These are phyloP conservation scores for Crossocerus cetratus DNA, from an alignment of 2,888 invertebrate species.

Conservation along the genomic window DNA sequence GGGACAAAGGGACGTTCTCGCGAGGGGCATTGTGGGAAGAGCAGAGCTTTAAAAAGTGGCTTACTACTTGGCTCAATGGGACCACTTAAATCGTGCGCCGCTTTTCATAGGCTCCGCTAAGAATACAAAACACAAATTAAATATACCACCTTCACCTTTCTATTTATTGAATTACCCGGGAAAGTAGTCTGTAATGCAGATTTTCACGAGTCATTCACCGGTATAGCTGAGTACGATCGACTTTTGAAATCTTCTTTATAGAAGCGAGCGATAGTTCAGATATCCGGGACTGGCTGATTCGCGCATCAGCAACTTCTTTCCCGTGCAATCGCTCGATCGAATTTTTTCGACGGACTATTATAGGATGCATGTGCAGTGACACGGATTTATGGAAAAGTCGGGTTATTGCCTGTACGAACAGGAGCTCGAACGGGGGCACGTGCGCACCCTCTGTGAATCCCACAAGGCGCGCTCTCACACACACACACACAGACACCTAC, in stretches of 20 bases:
- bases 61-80: background rate
- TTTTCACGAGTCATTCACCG: slow-evolving; percentile 5
- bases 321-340: slow-evolving; percentile 44
- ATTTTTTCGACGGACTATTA: slow-evolving; percentile 39
- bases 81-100: too few relatives aligned
- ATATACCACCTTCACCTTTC: too few relatives aligned
- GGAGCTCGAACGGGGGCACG: slow-evolving; percentile 10
- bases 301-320: slow-evolving; percentile 41
- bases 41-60: slow-evolving; percentile 7
- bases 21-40: slow-evolving; percentile 7
- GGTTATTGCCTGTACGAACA: slow-evolving; percentile 33
- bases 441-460: background rate
- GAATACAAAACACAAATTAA: too few relatives aligned
- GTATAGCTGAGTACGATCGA: slow-evolving; percentile 5
- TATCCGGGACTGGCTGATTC: slow-evolving; percentile 13
- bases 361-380: slow-evolving; percentile 16
- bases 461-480: background rate
- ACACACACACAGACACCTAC: background rate
- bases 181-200: too few relatives aligned
- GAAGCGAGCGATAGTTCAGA: too few relatives aligned
- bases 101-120: too few relatives aligned
- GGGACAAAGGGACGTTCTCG: slow-evolving; percentile 28
- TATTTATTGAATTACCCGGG: too few relatives aligned
- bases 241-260: slow-evolving; percentile 23
- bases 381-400: slow-evolving; percentile 36